phyloP scores from a whole-genome alignment of 2,797 vertebrate genomes.

The Ficedula albicollis region DNA sequence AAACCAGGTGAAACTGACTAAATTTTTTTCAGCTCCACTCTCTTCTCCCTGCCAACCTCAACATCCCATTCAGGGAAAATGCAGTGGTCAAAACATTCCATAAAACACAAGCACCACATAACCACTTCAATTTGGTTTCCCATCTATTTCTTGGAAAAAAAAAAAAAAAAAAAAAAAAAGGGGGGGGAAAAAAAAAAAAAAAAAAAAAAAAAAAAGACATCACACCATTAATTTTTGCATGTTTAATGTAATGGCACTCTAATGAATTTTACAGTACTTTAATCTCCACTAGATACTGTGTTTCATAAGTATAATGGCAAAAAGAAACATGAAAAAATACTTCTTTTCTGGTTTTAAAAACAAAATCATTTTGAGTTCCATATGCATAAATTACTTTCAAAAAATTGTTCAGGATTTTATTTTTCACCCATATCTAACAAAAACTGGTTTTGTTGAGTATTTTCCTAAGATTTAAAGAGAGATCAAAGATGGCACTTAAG shows the following conservation, averaged over 20 bases:
- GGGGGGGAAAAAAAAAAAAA: too few species aligned
- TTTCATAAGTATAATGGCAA: neutral
- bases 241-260: conserved; percentile 45
- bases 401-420: neutral
- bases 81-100: rapidly evolving
- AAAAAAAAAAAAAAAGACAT: neutral
- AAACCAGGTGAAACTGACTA: neutral
- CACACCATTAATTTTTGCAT: neutral
- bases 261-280: conserved; percentile 44
- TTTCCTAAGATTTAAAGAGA: neutral
- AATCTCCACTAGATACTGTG: neutral
- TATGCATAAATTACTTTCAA: neutral
- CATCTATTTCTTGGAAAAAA: too few species aligned
- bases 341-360: neutral
- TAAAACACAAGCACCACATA: neutral
- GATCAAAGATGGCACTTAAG: neutral
- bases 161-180: too few species aligned
- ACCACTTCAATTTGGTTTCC: neutral
- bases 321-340: neutral
- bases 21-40: neutral
- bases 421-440: neutral
- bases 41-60: neutral
- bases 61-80: neutral
- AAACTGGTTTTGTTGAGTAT: neutral
- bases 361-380: neutral